Conservation (phyloP, 1,140 invertebrate genomes). For the Oppia nitens region DNA sequence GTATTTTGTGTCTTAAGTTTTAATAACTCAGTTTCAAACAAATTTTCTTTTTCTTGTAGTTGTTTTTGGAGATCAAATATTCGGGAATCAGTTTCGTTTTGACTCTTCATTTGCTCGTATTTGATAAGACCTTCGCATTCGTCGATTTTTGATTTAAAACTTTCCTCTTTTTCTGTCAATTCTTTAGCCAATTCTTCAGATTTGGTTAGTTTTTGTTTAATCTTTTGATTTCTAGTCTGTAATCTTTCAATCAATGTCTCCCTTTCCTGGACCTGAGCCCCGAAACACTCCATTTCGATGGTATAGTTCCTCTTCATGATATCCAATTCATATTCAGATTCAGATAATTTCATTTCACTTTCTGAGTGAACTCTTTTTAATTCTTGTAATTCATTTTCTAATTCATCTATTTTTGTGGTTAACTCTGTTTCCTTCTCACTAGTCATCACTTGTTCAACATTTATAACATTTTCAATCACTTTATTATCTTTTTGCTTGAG, state of each 20-base stretch:
- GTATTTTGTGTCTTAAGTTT: not conserved
- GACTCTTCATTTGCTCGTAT: constrained; percentile 3
- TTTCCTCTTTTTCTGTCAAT: not conserved
- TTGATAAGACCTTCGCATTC: constrained; percentile 1
- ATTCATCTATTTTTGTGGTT: not conserved
- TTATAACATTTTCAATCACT: not conserved
- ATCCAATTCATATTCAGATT: constrained; percentile 6
- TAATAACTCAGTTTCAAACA: not conserved
- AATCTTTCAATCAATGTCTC: constrained; percentile 10
- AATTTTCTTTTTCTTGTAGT: not conserved
- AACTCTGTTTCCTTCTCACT: not conserved
- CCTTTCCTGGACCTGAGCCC: not conserved
- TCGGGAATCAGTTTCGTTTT: constrained; percentile 2
- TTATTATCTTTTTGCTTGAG: not conserved
- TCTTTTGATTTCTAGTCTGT: not conserved
- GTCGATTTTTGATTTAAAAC: constrained; percentile 1
- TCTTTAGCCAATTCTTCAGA: not conserved
- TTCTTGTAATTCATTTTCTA: not conserved
- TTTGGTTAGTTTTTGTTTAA: not conserved
- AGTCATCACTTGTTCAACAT: not conserved
- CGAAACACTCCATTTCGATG: constrained; percentile 6
- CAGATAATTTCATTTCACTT: not conserved
- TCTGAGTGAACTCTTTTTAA: not conserved
- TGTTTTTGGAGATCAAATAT: constrained; percentile 3
- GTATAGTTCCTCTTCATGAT: constrained; percentile 10